Evolutionary conservation across 2,113 vertebrate genomes (phyloP), one percentile per base, ranked within the genome.

Genomic region (Rhinopomastus cyanomelas): DNA sequence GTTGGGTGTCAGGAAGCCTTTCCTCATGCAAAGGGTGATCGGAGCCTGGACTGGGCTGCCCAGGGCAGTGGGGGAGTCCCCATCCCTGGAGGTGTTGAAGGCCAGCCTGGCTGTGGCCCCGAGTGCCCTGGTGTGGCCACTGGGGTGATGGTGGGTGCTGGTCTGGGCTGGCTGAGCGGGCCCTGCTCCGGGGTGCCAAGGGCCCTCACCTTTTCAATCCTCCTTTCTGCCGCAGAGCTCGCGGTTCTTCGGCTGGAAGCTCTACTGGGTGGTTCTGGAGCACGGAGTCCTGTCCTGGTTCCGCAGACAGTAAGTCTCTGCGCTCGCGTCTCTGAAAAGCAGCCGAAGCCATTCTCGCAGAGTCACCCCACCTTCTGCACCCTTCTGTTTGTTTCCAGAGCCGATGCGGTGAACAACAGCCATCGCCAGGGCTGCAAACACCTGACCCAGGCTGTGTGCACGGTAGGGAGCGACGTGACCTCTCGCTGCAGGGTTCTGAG

Each of bases 241-340:
- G 72, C 95, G 98, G 21, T 98, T 99, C 94, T 98, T 99, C 94
- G 98, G 98, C 44, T 99, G 98, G 98, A 98, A 96, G 53, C 96
- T 98, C 51, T 98, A 97, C 82, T 99, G 98, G 98, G 97, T 99
- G 78, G 98, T 99, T 29, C 93, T 99, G 84, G 98, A 99, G 72
- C 97, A 98, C 36, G 98, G 98, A 93, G 98, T 98, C 16, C 95
- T 99, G 81, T 99, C 98, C 29, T 99, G 99, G 98, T 99, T 98
- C 92, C 97, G 95, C 65, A 98, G 97, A 92, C 98, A 98, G 98
- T 99, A 94, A 98, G 99, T 98, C n/a, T 78, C 86, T 48, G 4
- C 32, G 8, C 23, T 77, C n/a, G 36, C 60, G 68, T 66, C 87
- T 84, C 39, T 72, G 69, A 51, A 29, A 25, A 82, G 15, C 1